A percentile compares a stretch with the other conserved stretches of the same genome.
phyloP scores from a whole-genome alignment of 2,797 vertebrate genomes.

The Muscicapa striata region DNA sequence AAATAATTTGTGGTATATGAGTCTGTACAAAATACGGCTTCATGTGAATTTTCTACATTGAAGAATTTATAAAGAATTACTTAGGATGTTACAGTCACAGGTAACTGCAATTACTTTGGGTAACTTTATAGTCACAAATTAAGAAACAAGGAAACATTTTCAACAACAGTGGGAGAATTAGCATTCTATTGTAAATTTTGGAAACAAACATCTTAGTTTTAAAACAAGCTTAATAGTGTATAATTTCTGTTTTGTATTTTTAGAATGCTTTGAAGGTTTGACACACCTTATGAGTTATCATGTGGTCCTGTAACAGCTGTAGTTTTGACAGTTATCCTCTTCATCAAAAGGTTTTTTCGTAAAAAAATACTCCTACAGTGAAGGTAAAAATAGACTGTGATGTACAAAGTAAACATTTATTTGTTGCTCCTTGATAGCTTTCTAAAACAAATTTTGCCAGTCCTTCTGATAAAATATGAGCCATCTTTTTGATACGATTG shows the following conservation, averaged over 20 bases:
- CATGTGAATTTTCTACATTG: not conserved
- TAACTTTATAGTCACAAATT: not conserved
- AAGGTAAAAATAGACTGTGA: not conserved
- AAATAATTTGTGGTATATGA: not conserved
- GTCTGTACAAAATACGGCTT: not conserved
- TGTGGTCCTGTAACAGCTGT: not conserved
- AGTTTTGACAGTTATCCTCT: not conserved
- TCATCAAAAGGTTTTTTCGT: not conserved
- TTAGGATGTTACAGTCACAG: not conserved
- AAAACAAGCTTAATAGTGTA: not conserved
- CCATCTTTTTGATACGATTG: not conserved
- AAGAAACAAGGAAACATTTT: constrained; percentile 9
- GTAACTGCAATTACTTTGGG: not conserved
- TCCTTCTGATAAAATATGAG: not conserved
- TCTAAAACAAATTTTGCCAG: not conserved
- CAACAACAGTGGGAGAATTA: constrained; percentile 2
- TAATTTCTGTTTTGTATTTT: constrained; percentile 49
- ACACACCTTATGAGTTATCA: constrained; percentile 36
- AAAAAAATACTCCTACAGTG: not conserved
- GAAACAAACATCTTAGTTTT: constrained; percentile 32
- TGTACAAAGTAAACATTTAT: not conserved
- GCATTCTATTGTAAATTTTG: constrained; percentile 10
- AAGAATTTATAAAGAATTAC: not conserved
- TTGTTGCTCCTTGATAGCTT: not conserved
- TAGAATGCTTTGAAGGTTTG: constrained; percentile 33